Evolutionary conservation across 2,888 invertebrate genomes (phyloP), one percentile per base, ranked within the genome.

Genomic region (Drosophila ustulata): DNA sequence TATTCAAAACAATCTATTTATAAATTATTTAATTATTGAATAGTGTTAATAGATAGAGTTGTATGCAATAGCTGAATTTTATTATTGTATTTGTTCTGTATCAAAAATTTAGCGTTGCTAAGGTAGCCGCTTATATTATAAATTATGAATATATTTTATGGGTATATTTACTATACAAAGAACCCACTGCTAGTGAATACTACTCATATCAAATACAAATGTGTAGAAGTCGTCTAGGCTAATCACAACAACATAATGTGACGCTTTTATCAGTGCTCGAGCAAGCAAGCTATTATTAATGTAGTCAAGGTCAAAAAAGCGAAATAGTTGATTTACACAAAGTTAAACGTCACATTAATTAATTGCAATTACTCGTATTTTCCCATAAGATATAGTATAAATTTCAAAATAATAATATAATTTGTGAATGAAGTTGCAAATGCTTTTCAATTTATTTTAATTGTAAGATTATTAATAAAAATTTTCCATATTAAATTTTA

Each of bases 261-360:
- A 11, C 37, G 41, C 47, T 49, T 52, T 52, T 52, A 64, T 68
- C 64, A 64, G 61, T 34, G 6, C 18, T n/a, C 4, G 13, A 47
- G 7, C 26, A 41, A 39, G 18, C 18, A 18, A 32, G 7, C 49
- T 55, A 55, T 56, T 46, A 59, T 64, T 52, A 47, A 50, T 46
- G 0, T 55, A 41, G 34, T 52, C 61, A 68, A 64, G 64, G 68
- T 77, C 45, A 77, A 57, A 50, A 1, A 11, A 25, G 47, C 41
- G 9, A 59, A 45, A 41, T 51, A 61, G 45, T 68, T 56, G 51
- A 67, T 45, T 56, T 50, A n/a, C 6, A 50, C 23, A 30, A 45
- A 41, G 25, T 11, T 32, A 45, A 5, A 37, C 28, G 46, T 49
- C n/a, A 25, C n/a, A 30, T 57, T 51, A 56, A 56, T 46, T 46